These are phyloP conservation scores for Vulpes vulpes DNA, from an alignment of 2,113 vertebrate genomes.

Conservation along the genomic window DNA sequence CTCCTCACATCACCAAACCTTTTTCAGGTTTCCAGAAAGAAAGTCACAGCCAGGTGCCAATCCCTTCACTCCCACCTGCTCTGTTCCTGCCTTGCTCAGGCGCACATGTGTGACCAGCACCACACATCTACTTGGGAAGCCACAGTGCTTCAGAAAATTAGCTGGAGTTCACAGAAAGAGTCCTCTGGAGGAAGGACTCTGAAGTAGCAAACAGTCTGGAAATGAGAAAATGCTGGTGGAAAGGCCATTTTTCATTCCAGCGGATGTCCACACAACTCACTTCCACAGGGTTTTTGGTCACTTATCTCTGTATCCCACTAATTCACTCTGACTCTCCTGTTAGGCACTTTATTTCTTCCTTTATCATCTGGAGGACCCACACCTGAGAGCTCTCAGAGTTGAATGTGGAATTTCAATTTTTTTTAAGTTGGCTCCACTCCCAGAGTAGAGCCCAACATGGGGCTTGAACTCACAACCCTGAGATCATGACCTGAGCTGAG, in stretches of 20 bases:
- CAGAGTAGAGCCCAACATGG: background rate
- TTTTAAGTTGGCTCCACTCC: background rate
- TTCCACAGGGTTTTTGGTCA: background rate
- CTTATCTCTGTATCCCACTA: too few species aligned
- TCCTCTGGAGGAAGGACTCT: background rate
- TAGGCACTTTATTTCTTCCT: background rate
- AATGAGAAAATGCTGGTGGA: background rate
- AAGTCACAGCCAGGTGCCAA: background rate
- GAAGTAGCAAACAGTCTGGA: background rate
- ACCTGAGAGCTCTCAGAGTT: background rate
- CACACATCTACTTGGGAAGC: too few species aligned
- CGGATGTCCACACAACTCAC: background rate
- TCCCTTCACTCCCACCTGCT: too few species aligned
- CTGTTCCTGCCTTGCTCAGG: background rate
- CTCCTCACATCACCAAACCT: background rate
- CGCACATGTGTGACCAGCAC: fast-evolving
- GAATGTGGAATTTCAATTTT: background rate
- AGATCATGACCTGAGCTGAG: background rate
- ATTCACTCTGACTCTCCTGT: background rate
- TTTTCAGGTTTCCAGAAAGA: background rate
- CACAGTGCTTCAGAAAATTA: background rate
- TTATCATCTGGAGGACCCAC: background rate
- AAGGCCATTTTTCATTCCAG: background rate
- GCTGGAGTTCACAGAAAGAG: background rate
- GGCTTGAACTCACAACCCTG: background rate